These are phyloP conservation scores for Toxostoma redivivum DNA, from an alignment of 2,113 vertebrate species.

Conservation along the genomic window DNA sequence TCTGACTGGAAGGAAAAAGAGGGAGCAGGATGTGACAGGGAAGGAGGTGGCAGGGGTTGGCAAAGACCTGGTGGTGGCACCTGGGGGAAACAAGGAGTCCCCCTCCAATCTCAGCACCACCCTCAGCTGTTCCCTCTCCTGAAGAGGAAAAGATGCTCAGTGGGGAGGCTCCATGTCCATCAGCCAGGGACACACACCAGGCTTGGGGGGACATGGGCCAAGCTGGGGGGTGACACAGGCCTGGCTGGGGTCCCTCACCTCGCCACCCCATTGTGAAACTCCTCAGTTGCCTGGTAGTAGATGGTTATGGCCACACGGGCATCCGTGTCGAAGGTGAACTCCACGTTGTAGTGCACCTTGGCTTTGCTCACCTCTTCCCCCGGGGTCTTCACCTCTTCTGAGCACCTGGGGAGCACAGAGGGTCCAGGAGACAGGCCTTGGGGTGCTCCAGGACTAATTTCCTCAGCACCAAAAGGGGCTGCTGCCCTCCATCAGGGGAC, in stretches of 20 bases:
- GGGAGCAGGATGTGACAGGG: background rate
- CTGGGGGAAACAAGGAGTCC: accelerated
- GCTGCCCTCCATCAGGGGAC: background rate
- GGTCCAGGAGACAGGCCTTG: accelerated
- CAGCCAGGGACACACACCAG: background rate
- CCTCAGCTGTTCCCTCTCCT: background rate
- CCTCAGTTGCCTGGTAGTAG: constrained; percentile 96
- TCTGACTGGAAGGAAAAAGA: background rate
- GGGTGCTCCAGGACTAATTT: background rate
- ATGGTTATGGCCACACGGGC: constrained; percentile 93
- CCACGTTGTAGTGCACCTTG: constrained; percentile 89
- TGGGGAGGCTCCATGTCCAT: background rate
- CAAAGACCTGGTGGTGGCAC: background rate
- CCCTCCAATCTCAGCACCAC: background rate
- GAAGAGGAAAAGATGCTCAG: background rate
- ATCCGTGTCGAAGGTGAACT: constrained; percentile 96
- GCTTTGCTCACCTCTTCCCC: constrained; percentile 82
- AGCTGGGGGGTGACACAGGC: no score
- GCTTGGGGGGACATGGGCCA: background rate
- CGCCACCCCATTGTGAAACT: constrained; percentile 91
- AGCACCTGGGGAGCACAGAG: constrained; percentile 74
- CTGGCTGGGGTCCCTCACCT: constrained; percentile 73
- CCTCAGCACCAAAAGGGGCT: background rate
- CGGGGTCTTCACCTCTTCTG: constrained; percentile 86
- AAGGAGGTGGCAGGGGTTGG: background rate